These are phyloP conservation scores for Myathropa florea DNA, from an alignment of 2,888 invertebrate genomes.

Conservation along the genomic window DNA sequence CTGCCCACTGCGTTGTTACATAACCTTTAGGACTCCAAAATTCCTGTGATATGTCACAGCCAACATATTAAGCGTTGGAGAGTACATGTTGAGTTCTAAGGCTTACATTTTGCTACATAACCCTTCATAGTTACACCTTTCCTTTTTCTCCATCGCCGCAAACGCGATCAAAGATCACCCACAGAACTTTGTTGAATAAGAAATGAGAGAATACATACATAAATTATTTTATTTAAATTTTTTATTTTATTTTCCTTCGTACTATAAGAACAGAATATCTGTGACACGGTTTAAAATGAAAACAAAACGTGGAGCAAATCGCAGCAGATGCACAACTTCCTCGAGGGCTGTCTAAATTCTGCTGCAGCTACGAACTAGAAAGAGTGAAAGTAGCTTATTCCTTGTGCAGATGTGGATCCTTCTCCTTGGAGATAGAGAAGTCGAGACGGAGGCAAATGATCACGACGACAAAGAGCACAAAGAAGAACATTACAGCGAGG, in stretches of 20 bases:
- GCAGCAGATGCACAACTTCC: background rate
- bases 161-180: too few relatives aligned
- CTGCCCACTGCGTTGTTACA: too few relatives aligned
- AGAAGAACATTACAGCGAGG: slow-evolving; percentile 92
- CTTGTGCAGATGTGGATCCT: slow-evolving; percentile 81
- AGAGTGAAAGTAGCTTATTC: slow-evolving; percentile 76
- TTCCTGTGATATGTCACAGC: too few relatives aligned
- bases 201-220: background rate
- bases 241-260: background rate
- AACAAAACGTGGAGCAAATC: background rate
- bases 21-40: too few relatives aligned
- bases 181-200: too few relatives aligned
- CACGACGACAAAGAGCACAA: slow-evolving; percentile 93
- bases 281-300: background rate
- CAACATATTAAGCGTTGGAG: too few relatives aligned
- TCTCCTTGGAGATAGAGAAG: slow-evolving; percentile 93
- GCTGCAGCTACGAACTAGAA: slow-evolving; percentile 20
- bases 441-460: slow-evolving; percentile 97
- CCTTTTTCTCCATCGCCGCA: too few relatives aligned
- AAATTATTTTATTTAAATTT: background rate
- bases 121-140: too few relatives aligned
- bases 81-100: too few relatives aligned
- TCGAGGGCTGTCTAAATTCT: background rate
- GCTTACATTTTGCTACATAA: too few relatives aligned
- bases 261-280: background rate